Conservation (phyloP, 2,797 vertebrate species). For the Coranthus polyacanthus region DNA sequence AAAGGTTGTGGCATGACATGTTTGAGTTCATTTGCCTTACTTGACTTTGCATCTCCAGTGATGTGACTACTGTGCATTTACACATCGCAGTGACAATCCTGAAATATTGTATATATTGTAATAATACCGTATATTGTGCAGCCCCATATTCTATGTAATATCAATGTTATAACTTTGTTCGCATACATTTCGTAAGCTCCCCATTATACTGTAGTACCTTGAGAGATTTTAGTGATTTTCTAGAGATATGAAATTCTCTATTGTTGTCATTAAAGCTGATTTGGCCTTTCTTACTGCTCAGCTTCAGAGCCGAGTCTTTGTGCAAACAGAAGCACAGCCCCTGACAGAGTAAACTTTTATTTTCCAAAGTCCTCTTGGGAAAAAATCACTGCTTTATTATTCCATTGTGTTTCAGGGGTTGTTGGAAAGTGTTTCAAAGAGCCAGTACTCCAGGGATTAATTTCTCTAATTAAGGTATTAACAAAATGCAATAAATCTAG, state of each 20-base stretch:
- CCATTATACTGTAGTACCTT: too few species aligned
- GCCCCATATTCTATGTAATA: too few species aligned
- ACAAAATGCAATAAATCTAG: conserved; percentile 65
- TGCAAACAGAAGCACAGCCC: conserved; percentile 35
- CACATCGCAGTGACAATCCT: too few species aligned
- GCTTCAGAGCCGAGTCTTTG: conserved; percentile 35
- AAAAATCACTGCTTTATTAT: conserved; percentile 57
- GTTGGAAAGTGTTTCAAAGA: conserved; percentile 62
- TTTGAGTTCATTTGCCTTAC: too few species aligned
- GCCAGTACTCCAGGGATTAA: conserved; percentile 57
- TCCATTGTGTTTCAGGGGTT: conserved; percentile 62
- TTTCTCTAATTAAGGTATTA: conserved; percentile 76
- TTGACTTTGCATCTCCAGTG: too few species aligned
- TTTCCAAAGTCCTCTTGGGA: conserved; percentile 49
- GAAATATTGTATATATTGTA: too few species aligned
- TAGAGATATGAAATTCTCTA: conserved; percentile 14
- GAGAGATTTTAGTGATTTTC: conserved; percentile 8
- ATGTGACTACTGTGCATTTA: too few species aligned
- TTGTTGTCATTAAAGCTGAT: conserved; percentile 40
- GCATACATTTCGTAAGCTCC: too few species aligned
- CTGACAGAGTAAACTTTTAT: conserved; percentile 43
- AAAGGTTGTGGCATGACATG: too few species aligned
- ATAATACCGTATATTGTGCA: too few species aligned
- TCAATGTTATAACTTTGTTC: too few species aligned
- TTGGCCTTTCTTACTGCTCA: conserved; percentile 34